Evolutionary conservation across 2,888 invertebrate genomes (phyloP), one percentile per base, ranked within the genome.

Genomic region (Limnephilus rhombicus): DNA sequence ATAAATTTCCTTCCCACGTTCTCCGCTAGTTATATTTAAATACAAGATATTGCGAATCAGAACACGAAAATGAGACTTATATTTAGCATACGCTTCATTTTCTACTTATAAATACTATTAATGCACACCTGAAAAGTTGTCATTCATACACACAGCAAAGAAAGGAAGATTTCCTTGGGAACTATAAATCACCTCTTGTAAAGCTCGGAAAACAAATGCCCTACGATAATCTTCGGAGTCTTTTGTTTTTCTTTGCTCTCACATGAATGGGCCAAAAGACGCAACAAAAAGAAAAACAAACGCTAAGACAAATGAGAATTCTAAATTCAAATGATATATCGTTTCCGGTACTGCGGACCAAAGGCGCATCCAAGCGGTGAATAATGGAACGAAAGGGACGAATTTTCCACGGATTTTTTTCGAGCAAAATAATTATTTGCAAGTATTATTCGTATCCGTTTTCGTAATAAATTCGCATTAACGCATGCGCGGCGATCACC

Each of bases 291-390:
- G 89, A 81, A 81, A 80, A 85, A 92, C 80, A 37, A 53, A 80
- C 85, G 80, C 90, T 93, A 93, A 93, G 93, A 92, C 92, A 92
- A 92, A 93, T 90, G 88, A 91, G 90, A 88, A 93, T 93, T 92
- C 90, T 93, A 92, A 93, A 93, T 93, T 93, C 90, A 92, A 91
- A 93, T 93, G 93, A 93, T 93, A 93, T 93, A 93, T 93, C 91
- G 93, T 93, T 93, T 93, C 93, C 93, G 93, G 92, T 90, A 88
- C 53, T 85, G 83, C 80, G 89, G 90, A 90, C 93, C 89, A 91
- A 92, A 90, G 93, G 91, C 90, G 93, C 93, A 93, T 92, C 92
- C 92, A 81, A 37, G 87, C 92, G 92, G 89, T 87, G 92, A 92
- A 92, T 92, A 92, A 92, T 92, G 92, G 91, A 85, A 85, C 68